Evolutionary conservation across 2,888 invertebrate genomes (phyloP).

Genomic region (Mayetiola destructor): DNA sequence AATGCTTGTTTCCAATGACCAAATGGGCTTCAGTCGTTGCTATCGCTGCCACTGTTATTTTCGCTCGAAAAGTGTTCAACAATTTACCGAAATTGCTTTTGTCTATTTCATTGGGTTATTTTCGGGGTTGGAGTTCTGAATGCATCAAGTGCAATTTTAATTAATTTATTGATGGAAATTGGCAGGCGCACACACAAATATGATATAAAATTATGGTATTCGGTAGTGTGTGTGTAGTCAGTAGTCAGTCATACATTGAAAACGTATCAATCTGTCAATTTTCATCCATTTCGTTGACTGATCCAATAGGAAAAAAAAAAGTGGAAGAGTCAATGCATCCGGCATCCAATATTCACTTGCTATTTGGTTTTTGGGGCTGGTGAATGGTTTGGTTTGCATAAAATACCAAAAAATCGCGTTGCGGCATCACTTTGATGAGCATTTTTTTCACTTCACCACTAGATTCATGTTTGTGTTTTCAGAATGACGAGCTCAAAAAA

Average conservation of each 20-base stretch:
- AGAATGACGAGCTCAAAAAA: not conserved
- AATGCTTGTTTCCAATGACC: not conserved
- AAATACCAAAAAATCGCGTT: too few relatives aligned
- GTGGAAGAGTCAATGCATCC: too few relatives aligned
- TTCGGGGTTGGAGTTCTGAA: not conserved
- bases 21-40: not conserved
- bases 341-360: too few relatives aligned
- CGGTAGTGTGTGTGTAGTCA: not conserved
- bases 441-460: too few relatives aligned
- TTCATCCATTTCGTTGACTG: not conserved
- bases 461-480: not conserved
- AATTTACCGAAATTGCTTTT: not conserved
- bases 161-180: constrained; percentile 11
- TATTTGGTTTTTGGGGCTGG: too few relatives aligned
- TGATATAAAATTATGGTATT: too few relatives aligned
- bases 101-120: not conserved
- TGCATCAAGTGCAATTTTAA: constrained; percentile 7
- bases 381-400: too few relatives aligned
- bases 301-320: not conserved
- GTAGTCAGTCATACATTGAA: not conserved
- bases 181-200: not conserved
- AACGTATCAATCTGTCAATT: not conserved
- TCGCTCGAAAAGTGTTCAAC: too few relatives aligned
- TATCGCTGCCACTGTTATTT: too few relatives aligned
- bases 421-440: too few relatives aligned